phyloP scores from a whole-genome alignment of 2,888 invertebrate species.

The Meandrusa payeni region DNA sequence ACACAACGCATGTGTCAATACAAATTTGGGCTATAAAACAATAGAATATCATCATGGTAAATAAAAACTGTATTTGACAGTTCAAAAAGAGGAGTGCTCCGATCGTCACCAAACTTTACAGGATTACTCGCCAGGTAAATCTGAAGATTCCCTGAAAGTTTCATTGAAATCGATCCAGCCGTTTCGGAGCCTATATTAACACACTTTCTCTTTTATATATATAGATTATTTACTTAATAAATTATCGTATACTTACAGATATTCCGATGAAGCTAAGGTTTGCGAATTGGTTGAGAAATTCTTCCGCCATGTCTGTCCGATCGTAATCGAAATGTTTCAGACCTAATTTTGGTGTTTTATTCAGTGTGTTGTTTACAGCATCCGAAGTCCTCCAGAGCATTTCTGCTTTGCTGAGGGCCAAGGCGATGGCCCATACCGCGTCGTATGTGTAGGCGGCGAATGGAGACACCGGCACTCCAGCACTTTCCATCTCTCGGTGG shows the following conservation, averaged over 20 bases:
- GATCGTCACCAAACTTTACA: too few relatives aligned
- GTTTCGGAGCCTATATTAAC: too few relatives aligned
- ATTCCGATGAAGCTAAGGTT: slow-evolving; percentile 90
- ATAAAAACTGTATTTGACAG: too few relatives aligned
- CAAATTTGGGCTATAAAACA: too few relatives aligned
- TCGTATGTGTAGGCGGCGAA: slow-evolving; percentile 93
- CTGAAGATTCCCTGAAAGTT: too few relatives aligned
- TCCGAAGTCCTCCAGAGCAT: slow-evolving; percentile 71
- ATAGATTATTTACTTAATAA: too few relatives aligned
- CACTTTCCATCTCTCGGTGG: slow-evolving; percentile 76
- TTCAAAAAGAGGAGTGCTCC: too few relatives aligned
- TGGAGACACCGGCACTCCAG: slow-evolving; percentile 79
- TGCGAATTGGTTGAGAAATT: slow-evolving; percentile 86
- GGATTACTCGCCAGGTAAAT: too few relatives aligned
- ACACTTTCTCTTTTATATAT: too few relatives aligned
- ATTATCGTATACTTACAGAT: slow-evolving; percentile 90
- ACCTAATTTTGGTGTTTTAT: slow-evolving; percentile 39
- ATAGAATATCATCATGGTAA: too few relatives aligned
- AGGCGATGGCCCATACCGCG: slow-evolving; percentile 94
- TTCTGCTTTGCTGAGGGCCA: slow-evolving; percentile 86
- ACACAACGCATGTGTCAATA: too few relatives aligned
- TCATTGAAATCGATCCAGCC: too few relatives aligned
- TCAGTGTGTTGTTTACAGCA: slow-evolving; percentile 40
- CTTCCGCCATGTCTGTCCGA: slow-evolving; percentile 85
- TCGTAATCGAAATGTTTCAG: slow-evolving; percentile 87